Conservation (phyloP, 2,113 vertebrate genomes). For the Notothenia rossii region DNA sequence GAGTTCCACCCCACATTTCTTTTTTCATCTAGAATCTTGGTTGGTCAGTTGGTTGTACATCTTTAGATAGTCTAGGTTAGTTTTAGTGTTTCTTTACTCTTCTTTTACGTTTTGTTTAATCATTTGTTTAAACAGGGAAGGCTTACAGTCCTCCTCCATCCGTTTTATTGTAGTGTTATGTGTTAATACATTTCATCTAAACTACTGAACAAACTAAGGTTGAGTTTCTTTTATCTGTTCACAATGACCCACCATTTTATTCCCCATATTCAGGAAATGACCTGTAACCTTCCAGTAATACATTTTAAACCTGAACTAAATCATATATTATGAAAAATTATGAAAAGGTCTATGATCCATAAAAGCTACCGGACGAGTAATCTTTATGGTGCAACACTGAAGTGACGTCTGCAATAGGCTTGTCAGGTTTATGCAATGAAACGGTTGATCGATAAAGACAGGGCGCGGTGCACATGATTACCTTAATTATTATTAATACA, state of each 20-base stretch:
- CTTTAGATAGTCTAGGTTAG: too few species aligned
- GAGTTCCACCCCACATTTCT: too few species aligned
- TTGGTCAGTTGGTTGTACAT: too few species aligned
- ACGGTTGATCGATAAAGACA: slow-evolving; percentile 39
- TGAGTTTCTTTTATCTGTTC: background rate
- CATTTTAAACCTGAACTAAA: too few species aligned
- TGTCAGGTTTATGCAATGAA: slow-evolving; percentile 43
- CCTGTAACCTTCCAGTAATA: background rate
- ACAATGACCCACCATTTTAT: background rate
- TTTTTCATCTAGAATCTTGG: too few species aligned
- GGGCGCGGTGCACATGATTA: slow-evolving; percentile 47
- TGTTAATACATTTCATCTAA: too few species aligned
- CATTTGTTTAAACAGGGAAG: too few species aligned
- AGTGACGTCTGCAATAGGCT: slow-evolving; percentile 9
- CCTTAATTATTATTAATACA: background rate
- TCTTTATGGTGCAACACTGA: slow-evolving; percentile 22
- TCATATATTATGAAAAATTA: background rate
- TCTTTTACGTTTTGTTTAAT: too few species aligned
- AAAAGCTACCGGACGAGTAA: background rate
- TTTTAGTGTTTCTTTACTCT: too few species aligned
- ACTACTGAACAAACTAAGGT: background rate
- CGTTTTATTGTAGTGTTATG: too few species aligned
- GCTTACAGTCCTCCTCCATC: too few species aligned
- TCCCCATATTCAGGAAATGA: too few species aligned
- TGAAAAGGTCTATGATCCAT: background rate